phyloP scores from a whole-genome alignment of 1,140 invertebrate genomes.

The Sarcophaga peregrina region DNA sequence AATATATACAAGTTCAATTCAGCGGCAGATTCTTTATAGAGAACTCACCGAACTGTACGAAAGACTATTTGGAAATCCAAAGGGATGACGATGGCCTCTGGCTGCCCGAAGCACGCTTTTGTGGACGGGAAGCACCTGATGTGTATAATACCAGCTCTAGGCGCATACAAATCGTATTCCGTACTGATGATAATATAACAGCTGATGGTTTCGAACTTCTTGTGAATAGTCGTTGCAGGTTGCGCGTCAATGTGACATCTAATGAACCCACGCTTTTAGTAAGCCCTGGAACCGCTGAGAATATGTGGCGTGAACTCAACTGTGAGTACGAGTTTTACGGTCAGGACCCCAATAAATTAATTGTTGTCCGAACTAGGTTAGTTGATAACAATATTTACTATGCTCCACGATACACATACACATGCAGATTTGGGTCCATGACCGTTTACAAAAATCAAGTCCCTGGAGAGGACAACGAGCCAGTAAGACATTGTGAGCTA shows the following conservation, averaged over 20 bases:
- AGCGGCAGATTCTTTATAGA: constrained; percentile 78
- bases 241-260: constrained; percentile 72
- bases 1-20: constrained; percentile 71
- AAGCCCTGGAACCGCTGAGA: constrained; percentile 50
- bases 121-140: constrained; percentile 75
- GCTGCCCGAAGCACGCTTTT: constrained; percentile 73
- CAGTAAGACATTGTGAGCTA: constrained; percentile 48
- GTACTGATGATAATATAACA: constrained; percentile 73
- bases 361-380: neutral
- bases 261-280: constrained; percentile 68
- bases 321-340: constrained; percentile 31
- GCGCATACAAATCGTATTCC: constrained; percentile 77
- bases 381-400: neutral
- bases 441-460: constrained; percentile 39
- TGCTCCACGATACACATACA: neutral
- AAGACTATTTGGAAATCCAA: constrained; percentile 79
- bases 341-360: neutral
- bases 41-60: constrained; percentile 75
- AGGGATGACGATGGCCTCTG: constrained; percentile 67
- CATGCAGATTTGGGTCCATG: constrained; percentile 37
- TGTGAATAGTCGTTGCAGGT: constrained; percentile 76
- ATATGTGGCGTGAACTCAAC: constrained; percentile 45
- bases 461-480: constrained; percentile 30
- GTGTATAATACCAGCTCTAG: constrained; percentile 72
- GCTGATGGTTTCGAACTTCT: constrained; percentile 78